Evolutionary conservation across 1,140 invertebrate genomes (phyloP).

Genomic region (Achroia grisella): DNA sequence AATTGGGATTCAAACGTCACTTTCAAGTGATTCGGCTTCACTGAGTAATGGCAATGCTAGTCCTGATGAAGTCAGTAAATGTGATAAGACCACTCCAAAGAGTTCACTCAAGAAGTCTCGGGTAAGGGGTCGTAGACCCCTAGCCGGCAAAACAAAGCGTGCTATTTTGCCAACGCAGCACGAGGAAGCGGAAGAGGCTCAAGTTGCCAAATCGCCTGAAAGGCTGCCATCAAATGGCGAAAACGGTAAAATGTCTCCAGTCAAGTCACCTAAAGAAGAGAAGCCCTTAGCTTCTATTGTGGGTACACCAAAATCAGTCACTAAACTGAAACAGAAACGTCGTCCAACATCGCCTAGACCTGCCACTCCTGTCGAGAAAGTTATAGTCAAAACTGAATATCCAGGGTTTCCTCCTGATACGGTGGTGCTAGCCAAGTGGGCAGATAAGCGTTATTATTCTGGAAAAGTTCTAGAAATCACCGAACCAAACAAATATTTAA

Average conservation of each 20-base stretch:
- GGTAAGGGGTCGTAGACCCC: constrained; percentile 50
- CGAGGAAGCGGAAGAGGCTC: constrained; percentile 57
- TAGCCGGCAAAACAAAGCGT: constrained; percentile 60
- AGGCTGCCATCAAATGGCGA: constrained; percentile 62
- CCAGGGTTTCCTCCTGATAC: constrained; percentile 63
- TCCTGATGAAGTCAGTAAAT: constrained; percentile 60
- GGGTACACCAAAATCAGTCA: constrained; percentile 56
- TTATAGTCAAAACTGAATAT: constrained; percentile 44
- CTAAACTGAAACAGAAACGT: constrained; percentile 55
- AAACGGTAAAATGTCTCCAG: constrained; percentile 34
- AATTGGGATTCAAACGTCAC: constrained; percentile 46
- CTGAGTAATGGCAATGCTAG: constrained; percentile 59
- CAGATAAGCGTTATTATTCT: constrained; percentile 77
- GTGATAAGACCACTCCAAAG: constrained; percentile 62
- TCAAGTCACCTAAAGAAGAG: constrained; percentile 52
- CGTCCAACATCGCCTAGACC: constrained; percentile 53
- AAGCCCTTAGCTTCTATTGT: constrained; percentile 43
- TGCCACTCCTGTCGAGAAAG: constrained; percentile 57
- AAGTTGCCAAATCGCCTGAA: constrained; percentile 69
- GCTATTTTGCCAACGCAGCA: constrained; percentile 57
- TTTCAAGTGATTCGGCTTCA: constrained; percentile 25
- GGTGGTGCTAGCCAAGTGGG: constrained; percentile 77
- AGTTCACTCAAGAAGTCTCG: constrained; percentile 67
- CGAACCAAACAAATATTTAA: constrained; percentile 74
- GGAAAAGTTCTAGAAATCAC: constrained; percentile 71